These are phyloP conservation scores for Limnephilus marmoratus DNA, from an alignment of 2,888 invertebrate genomes.

Conservation along the genomic window DNA sequence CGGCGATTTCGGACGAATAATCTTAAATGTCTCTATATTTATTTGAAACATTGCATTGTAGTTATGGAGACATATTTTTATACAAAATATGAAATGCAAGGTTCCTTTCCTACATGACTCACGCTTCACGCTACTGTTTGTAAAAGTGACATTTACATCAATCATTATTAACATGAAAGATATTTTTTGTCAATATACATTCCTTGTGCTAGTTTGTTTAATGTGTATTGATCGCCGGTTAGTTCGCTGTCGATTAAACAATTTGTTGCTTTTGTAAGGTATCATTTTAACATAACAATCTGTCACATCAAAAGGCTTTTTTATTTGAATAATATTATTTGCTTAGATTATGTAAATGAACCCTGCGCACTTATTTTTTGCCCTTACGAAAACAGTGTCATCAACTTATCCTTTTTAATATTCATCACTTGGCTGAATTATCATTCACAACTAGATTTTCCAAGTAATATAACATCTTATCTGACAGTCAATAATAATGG, in stretches of 20 bases:
- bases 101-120: not conserved
- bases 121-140: not conserved
- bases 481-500: too few species aligned
- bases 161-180: conserved; percentile 29
- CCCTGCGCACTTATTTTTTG: too few species aligned
- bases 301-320: too few species aligned
- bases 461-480: too few species aligned
- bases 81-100: not conserved
- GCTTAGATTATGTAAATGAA: too few species aligned
- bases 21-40: not conserved
- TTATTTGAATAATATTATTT: too few species aligned
- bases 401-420: too few species aligned
- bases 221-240: not conserved
- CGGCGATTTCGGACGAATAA: conserved; percentile 46
- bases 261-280: not conserved
- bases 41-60: not conserved
- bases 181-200: conserved; percentile 6
- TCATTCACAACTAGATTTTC: too few species aligned
- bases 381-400: too few species aligned
- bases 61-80: not conserved
- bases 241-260: not conserved
- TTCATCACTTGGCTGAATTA: too few species aligned
- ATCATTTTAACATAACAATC: too few species aligned
- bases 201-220: not conserved
- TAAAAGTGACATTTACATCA: conserved; percentile 27